These are phyloP conservation scores for Luidia sarsii DNA, from an alignment of 53 echinoderm and acorn worm genomes.

Conservation along the genomic window DNA sequence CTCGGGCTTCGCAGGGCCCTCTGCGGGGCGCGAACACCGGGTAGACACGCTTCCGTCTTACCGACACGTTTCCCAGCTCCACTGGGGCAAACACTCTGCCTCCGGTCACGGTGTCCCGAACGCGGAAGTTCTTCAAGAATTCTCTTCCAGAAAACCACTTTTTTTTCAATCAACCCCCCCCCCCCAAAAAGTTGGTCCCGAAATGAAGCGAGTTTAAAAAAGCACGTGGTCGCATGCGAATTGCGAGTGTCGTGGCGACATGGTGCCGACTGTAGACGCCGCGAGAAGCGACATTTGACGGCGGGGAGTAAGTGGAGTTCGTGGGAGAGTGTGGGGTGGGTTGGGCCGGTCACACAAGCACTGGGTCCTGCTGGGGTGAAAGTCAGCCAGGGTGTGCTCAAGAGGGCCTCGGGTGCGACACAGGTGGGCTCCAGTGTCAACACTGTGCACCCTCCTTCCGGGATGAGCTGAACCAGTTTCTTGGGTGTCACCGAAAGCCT, in stretches of 20 bases:
- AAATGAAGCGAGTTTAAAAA: background rate
- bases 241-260: no score
- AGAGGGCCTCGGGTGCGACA: conserved; percentile 46
- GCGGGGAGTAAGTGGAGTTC: conserved; percentile 38
- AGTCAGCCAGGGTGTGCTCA: conserved; percentile 11
- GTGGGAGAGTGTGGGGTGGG: conserved; percentile 18
- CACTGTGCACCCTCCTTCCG: conserved; percentile 44
- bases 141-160: no score
- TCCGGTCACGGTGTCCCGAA: no score
- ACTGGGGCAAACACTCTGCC: background rate
- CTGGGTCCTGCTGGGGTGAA: conserved; percentile 20
- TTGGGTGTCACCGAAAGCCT: background rate
- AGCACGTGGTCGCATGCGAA: background rate
- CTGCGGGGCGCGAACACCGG: conserved; percentile 40
- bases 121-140: no score
- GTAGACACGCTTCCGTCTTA: conserved; percentile 33
- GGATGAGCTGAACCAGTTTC: conserved; percentile 37
- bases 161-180: no score
- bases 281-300: conserved; percentile 1
- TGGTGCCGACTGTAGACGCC: background rate
- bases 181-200: background rate
- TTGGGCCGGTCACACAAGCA: conserved; percentile 21
- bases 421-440: conserved; percentile 52
- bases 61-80: conserved; percentile 37
- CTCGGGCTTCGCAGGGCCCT: conserved; percentile 24